Evolutionary conservation across 2,888 invertebrate species (phyloP), one percentile per base, ranked within the genome.

Genomic region (Gastrophysa polygoni): DNA sequence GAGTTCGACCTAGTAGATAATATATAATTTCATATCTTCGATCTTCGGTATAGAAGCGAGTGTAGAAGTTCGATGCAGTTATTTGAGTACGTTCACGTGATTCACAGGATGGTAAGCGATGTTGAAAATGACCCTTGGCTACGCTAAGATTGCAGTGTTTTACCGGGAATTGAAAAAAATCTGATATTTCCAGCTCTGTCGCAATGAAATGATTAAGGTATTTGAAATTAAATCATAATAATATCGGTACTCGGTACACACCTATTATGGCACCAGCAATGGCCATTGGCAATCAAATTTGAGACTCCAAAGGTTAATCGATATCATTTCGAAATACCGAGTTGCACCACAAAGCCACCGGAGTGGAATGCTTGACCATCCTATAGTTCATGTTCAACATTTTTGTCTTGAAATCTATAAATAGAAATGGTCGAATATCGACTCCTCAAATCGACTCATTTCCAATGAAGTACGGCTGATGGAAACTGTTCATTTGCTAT

Each of bases 251-350:
- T 38, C 38, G 38, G 38, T 38, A 38, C 38, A 38, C 38, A 38
- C 38, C 38, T 14, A 38, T 38, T 14, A 14, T 38, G 11, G 14
- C 38, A 14, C n/a, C 1, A 38, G 38, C n/a, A 38, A 14, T 38
- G 38, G 38, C 38, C 38, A 38, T 38, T 38, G 38, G 38, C 38
- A 38, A 38, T 38, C 38, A 38, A 38, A 38, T 38, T 38, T 38
- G 14, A 38, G 38, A 38, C 38, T 38, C 7, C 38, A 38, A 38
- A 38, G 38, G 38, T 38, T 38, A 38, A 11, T 3, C 10, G 14
- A 38, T 38, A 38, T 7, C 14, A 38, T 38, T 38, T 38, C 38
- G 38, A 38, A 38, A 38, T 38, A 38, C 14, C n/a, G 14, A 38
- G 38, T 7, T 38, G 38, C 38, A 38, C 38, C 38, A 38, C 14